phyloP scores from a whole-genome alignment of 2,888 invertebrate genomes.

The Sinodicranocentrus sp. region DNA sequence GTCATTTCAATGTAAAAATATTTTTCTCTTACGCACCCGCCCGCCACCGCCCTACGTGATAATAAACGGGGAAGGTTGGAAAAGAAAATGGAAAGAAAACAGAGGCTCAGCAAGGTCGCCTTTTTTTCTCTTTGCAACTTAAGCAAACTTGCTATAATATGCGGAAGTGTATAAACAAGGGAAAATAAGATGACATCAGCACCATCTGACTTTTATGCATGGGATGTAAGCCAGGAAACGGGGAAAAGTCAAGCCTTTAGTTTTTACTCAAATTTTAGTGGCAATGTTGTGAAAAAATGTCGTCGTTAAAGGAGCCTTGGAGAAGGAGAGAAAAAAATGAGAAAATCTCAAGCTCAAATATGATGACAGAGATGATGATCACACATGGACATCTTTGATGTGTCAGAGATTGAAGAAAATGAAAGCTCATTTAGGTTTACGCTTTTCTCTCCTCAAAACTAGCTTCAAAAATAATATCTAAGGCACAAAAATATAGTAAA shows the following conservation, averaged over 20 bases:
- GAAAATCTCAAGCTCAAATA: constrained; percentile 7
- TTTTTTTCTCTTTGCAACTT: no score
- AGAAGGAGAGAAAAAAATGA: no score
- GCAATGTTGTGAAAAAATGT: background rate
- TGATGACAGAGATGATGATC: constrained; percentile 8
- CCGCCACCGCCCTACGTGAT: background rate
- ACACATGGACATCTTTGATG: constrained; percentile 12
- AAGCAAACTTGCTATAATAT: no score
- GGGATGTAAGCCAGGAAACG: background rate
- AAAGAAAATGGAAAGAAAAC: constrained; percentile 10
- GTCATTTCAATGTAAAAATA: background rate
- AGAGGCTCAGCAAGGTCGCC: constrained; percentile 6
- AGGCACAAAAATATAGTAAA: no score
- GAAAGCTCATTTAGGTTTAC: constrained; percentile 22
- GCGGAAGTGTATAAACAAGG: no score
- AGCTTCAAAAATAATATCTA: no score
- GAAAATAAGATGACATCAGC: no score
- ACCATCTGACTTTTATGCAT: no score
- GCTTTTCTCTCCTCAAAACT: no score
- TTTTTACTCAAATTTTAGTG: background rate
- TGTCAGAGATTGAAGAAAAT: constrained; percentile 23
- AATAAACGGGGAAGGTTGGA: constrained; percentile 1
- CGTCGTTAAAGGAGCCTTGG: no score
- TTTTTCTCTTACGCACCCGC: constrained; percentile 9
- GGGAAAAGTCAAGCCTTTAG: background rate